Evolutionary conservation across 2,113 vertebrate genomes (phyloP), one percentile per base, ranked within the genome.

Genomic region (Colossoma macropomum): DNA sequence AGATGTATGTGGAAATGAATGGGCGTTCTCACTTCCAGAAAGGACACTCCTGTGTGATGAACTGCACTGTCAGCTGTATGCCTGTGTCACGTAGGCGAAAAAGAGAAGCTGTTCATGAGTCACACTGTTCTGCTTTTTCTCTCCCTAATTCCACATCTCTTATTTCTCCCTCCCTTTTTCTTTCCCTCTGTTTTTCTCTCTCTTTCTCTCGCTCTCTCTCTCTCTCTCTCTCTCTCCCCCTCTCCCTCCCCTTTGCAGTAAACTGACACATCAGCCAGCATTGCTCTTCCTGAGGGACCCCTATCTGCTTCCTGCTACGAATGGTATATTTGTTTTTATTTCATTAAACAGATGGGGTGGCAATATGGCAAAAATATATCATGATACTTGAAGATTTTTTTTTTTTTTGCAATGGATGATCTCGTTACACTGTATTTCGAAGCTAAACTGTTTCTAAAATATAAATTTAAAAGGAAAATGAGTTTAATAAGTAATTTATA

Each of bases 231-330:
- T 41, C 34, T 50, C n/a, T n/a, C 34, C 25, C 0, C 27, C 0
- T 6, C 21, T 70, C 32, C 16, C 38, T 77, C 1, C 92, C 90
- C 89, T 94, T 94, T 95, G 88, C 91, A 99, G 98, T 93, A 99
- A 97, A 96, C 97, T 99, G 92, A 97, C 96, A 92, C 98, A 99
- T 94, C 98, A 99, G 94, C 98, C 98, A 1, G 96, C 96, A 88
- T 91, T 99, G 92, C 93, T 98, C 90, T 99, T 97, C 94, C 96
- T 97, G 89, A 96, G 97, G 94, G 98, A 99, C 94, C 98, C 97
- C 87, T 99, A 97, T 90, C 93, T 98, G 94, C 95, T 98, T 91
- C 96, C 97, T 83, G 91, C 95, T 92, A 94, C 95, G 88, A 95
- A 96, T 28, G 97, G 98, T 99, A 96, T 95, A 30, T 10, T 38